These are phyloP conservation scores for Clarias gariepinus DNA, from an alignment of 2,113 vertebrate species.

Conservation along the genomic window DNA sequence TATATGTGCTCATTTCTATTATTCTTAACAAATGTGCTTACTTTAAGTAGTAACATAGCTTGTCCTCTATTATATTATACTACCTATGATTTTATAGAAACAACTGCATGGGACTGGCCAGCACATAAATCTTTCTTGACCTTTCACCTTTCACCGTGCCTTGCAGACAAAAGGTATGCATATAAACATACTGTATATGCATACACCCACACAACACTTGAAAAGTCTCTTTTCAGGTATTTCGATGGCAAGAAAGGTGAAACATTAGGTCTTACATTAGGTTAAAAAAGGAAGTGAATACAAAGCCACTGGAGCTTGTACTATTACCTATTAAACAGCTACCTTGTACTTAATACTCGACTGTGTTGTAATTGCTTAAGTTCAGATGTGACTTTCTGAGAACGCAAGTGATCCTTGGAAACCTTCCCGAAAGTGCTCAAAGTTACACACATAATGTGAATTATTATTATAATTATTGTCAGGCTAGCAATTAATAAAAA, in stretches of 20 bases:
- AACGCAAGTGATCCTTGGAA: slow-evolving; percentile 28
- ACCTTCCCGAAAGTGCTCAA: slow-evolving; percentile 17
- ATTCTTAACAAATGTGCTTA: not conserved
- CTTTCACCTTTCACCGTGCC: not conserved
- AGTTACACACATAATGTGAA: not conserved
- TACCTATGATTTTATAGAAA: not conserved
- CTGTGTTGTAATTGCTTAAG: slow-evolving; percentile 40
- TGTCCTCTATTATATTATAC: not conserved
- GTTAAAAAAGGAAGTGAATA: not conserved
- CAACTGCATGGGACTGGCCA: not conserved
- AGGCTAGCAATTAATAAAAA: not conserved
- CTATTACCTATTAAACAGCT: slow-evolving; percentile 35
- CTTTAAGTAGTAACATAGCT: not conserved
- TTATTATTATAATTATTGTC: too few species aligned
- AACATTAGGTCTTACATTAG: slow-evolving; percentile 22
- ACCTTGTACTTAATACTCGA: slow-evolving; percentile 20
- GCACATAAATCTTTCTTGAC: not conserved
- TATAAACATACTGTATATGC: not conserved
- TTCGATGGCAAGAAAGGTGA: slow-evolving; percentile 27
- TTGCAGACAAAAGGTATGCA: not conserved
- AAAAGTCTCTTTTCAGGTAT: slow-evolving; percentile 17
- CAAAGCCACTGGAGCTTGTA: slow-evolving; percentile 25
- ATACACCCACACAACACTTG: not conserved
- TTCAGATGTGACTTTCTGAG: slow-evolving; percentile 32
- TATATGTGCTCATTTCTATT: not conserved